These are phyloP conservation scores for Caenorhabditis latens DNA, from an alignment of 1,140 invertebrate genomes.

Conservation along the genomic window DNA sequence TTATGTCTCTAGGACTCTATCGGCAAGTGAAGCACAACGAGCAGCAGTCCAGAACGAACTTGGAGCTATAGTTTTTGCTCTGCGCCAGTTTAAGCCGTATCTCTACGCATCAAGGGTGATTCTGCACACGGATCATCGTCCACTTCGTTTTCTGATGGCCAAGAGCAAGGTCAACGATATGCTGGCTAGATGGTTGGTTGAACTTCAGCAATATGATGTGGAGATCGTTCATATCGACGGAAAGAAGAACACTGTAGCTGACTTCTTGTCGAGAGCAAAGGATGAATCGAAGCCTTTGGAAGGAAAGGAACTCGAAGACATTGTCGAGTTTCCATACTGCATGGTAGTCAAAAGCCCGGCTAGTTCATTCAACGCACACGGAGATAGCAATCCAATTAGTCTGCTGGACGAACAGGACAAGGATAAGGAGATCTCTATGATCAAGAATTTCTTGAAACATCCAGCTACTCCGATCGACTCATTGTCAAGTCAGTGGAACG, in stretches of 20 bases:
- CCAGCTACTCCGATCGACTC: background rate
- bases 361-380: background rate
- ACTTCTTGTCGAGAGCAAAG: constrained; percentile 10
- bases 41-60: background rate
- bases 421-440: too few species aligned
- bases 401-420: background rate
- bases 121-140: constrained; percentile 35
- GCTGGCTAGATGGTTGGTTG: constrained; percentile 34
- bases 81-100: constrained; percentile 31
- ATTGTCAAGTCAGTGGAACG: background rate
- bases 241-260: constrained; percentile 50
- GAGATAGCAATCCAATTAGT: background rate
- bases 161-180: background rate
- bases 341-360: background rate
- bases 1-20: too few species aligned
- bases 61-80: constrained; percentile 33
- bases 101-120: background rate
- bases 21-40: background rate
- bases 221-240: constrained; percentile 39
- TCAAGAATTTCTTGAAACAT: background rate
- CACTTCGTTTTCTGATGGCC: background rate
- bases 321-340: constrained; percentile 25
- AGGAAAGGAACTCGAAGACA: background rate
- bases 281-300: background rate
- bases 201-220: constrained; percentile 11